Conservation (phyloP, 1,140 invertebrate genomes). For the Pseudomyrmex concolor region DNA sequence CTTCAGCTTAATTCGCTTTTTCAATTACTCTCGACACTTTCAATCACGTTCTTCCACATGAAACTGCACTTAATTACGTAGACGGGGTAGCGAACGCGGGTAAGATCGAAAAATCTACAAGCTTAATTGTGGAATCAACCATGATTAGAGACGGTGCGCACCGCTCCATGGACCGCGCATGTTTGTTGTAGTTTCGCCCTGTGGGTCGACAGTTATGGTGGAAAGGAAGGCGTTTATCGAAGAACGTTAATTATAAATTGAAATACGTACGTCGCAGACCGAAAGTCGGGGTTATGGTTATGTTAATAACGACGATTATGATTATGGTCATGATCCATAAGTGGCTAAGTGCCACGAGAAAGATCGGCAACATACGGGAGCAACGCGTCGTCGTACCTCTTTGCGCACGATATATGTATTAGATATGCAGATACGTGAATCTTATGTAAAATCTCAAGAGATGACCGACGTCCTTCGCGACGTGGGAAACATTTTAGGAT, state of each 20-base stretch:
- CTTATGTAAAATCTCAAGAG: constrained; percentile 2
- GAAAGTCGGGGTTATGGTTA: constrained; percentile 57
- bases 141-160: constrained; percentile 4
- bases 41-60: background rate
- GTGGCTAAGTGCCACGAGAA: constrained; percentile 27
- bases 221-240: constrained; percentile 54
- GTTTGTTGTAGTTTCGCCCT: constrained; percentile 38
- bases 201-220: constrained; percentile 23
- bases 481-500: background rate
- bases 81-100: background rate
- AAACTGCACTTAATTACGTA: constrained; percentile 4
- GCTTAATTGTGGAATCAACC: background rate
- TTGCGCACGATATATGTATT: background rate
- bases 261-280: constrained; percentile 25
- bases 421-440: background rate
- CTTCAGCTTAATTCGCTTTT: background rate
- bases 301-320: constrained; percentile 48
- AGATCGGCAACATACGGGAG: constrained; percentile 17
- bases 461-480: background rate
- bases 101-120: constrained; percentile 12
- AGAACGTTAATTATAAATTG: constrained; percentile 62
- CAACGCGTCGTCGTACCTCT: background rate
- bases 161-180: background rate
- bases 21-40: background rate
- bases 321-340: constrained; percentile 41